Conservation (phyloP, 2,113 vertebrate genomes). For the Cisticola juncidis region DNA sequence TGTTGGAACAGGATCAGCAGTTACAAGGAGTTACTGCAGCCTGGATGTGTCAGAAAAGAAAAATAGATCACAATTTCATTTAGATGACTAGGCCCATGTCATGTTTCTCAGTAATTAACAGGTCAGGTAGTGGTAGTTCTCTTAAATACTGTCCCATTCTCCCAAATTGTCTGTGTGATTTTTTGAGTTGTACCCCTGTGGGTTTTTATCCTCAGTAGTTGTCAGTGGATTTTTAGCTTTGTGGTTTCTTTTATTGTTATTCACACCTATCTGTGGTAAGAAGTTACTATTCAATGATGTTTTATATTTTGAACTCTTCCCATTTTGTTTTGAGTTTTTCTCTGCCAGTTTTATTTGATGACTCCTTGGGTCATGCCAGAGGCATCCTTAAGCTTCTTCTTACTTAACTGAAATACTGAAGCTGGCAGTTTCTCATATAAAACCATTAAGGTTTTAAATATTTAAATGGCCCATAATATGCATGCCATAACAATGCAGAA, state of each 20-base stretch:
- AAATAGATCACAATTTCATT: not conserved
- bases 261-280: not conserved
- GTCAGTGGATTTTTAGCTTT: not conserved
- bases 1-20: not conserved
- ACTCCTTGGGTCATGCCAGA: not conserved
- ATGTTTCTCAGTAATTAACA: not conserved
- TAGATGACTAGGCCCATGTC: not conserved
- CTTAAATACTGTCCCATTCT: not conserved
- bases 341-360: not conserved
- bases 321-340: not conserved
- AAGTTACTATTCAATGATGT: not conserved
- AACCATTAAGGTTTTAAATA: not conserved
- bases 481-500: not conserved
- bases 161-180: not conserved
- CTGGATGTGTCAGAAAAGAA: not conserved
- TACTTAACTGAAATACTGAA: not conserved
- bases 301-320: not conserved
- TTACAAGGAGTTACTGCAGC: not conserved
- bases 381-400: not conserved
- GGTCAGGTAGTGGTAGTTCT: not conserved
- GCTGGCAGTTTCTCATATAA: not conserved
- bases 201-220: not conserved
- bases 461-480: not conserved
- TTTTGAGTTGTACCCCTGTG: not conserved
- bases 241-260: not conserved